Base-by-base conservation (phyloP, 2,797 vertebrate genomes). In the Esox lucius region DNA sequence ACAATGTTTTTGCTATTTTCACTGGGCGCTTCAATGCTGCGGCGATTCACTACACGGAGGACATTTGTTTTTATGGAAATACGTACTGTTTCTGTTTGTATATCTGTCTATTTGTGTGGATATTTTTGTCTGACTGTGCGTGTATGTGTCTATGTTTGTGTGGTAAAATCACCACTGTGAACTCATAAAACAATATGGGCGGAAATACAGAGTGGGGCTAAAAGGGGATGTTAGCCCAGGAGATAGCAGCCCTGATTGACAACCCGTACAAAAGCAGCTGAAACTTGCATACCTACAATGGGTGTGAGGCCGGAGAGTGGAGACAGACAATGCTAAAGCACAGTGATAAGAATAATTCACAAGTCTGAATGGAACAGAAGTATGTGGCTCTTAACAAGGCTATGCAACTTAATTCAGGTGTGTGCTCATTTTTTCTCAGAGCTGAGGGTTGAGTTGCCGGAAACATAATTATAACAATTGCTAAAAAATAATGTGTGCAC, bases 251-350 rank as follows among this genome's bases (percentile, higher is more conserved):
- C 75, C 69, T 26, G 42, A 51, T 81, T 81, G 78, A 49, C 75
- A 56, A 71, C 69, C 65, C 78, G 78, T 74, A 78, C 73, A 83
- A 81, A 84, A 71, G 71, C 80, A 79, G 73, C 74, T 82, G 75
- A 83, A 80, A 81, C 73, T 79, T 71, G 76, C 80, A 82, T 81
- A 77, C 75, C 78, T 75, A 67, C 66, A 74, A 75, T 77, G 76
- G 79, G 78, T 68, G 74, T 75, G 71, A 78, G 85, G 35, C 83
- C 83, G 86, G 81, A 90, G 87, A 87, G 80, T 81, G 78, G 74
- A 91, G 86, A 84, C 62, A 84, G 91, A 92, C 91, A 92, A 92
- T 93, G 91, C 88, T 89, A 73, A 77, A 86, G 83, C 78, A 87
- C 83, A 84, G 80, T 78, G 88, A 87, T 86, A 90, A 91, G 92